A percentile compares a stretch with the other conserved stretches of the same genome.
Evolutionary conservation across 2,113 vertebrate species (phyloP).

Genomic region (Phalacrocorax brasilianus): DNA sequence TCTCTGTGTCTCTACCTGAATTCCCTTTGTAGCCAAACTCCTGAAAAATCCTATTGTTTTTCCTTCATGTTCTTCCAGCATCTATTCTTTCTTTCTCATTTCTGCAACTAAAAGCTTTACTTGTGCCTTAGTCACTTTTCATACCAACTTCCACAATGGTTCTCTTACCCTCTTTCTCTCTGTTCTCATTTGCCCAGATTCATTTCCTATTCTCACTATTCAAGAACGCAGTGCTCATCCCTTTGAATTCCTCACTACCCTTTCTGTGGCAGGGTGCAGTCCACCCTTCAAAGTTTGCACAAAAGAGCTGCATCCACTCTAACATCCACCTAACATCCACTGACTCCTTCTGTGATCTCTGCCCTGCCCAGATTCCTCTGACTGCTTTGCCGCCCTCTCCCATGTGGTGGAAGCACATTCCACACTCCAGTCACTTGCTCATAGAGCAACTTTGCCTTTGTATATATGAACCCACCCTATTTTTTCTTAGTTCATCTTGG

Average conservation of each 20-base stretch:
- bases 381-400: neutral
- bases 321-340: neutral
- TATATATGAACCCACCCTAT: neutral
- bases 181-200: neutral
- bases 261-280: neutral
- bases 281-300: neutral
- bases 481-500: neutral
- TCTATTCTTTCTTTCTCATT: neutral
- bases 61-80: neutral
- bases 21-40: neutral
- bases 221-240: neutral
- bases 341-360: neutral
- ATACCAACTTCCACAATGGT: neutral
- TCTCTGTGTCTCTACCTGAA: neutral
- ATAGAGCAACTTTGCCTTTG: neutral
- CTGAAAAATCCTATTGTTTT: neutral
- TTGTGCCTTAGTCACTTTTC: neutral
- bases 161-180: neutral
- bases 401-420: neutral
- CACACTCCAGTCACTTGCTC: accelerated
- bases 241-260: neutral
- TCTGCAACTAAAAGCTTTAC: neutral
- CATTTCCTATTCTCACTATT: neutral
- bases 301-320: neutral
- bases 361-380: neutral